Evolutionary conservation across 2,888 invertebrate genomes (phyloP), one percentile per base, ranked within the genome.

Genomic region (Strigamia crassipes): DNA sequence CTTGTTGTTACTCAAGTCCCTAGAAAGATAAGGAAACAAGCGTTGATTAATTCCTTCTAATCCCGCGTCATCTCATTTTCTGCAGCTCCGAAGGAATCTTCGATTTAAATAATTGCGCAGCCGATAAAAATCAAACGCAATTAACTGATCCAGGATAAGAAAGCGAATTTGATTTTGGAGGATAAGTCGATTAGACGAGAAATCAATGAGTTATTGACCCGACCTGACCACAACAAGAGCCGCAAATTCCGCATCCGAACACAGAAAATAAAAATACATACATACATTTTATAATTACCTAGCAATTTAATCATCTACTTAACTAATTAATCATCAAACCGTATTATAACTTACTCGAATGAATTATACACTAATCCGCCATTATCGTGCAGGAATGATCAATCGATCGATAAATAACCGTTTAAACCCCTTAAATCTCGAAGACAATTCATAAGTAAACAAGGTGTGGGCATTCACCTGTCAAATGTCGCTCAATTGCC

Each of bases 1-100:
- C 82, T 90, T 91, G 90, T 92, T 93, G 85, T 90, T 91, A 83
- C 91, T 93, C 85, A 92, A 89, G 88, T 91, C 93, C 87, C 92
- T 92, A 88, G 73, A 91, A 91, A 83, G 83, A 84, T 79, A 85
- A 83, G 84, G 82, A 73, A 87, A 84, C 86, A 86, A 4, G 87
- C 88, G 77, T 18, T 89, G 56, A 56, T 56, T 56, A 56, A 56
- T n/a, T 56, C 56, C 18, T 56, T 56, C 18, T 56, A 56, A 56
- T 56, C 56, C 56, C 5, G 6, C 56, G n/a, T 56, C 56, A 56
- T 56, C 56, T 18, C 56, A 38, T 38, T n/a, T 56, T 56, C 56
- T 18, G 18, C 21, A 9, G 15, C 18, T 18, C 18, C 46, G 46
- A 46, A n/a, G 46, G 46, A n/a, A 46, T 46, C 46, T 46, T n/a